These are phyloP conservation scores for Tromatobia lineatoria DNA, from an alignment of 2,888 invertebrate genomes.

Conservation along the genomic window DNA sequence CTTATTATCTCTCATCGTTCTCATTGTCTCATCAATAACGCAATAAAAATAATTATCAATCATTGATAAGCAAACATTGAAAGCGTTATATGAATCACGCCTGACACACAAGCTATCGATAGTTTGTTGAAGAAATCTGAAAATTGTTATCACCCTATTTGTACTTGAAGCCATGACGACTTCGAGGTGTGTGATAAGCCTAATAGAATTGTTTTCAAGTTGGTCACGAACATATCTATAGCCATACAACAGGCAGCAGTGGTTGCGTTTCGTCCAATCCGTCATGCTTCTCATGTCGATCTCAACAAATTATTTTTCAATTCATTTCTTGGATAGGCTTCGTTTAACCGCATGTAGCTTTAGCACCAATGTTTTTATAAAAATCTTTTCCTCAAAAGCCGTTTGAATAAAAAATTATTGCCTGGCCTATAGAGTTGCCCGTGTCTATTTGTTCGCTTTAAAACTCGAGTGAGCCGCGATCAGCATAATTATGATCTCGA, in stretches of 20 bases:
- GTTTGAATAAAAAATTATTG: neutral
- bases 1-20: no score
- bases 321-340: neutral
- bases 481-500: slow-evolving; percentile 62
- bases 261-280: slow-evolving; percentile 21
- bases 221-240: neutral
- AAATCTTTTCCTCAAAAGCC: neutral
- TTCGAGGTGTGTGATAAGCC: slow-evolving; percentile 15
- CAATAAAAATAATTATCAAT: no score
- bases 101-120: slow-evolving; percentile 4
- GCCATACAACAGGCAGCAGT: neutral
- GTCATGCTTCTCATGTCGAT: slow-evolving; percentile 1
- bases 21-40: no score
- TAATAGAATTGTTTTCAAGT: slow-evolving; percentile 31
- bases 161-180: slow-evolving; percentile 14
- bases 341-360: neutral
- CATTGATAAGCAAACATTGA: no score
- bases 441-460: slow-evolving; percentile 50
- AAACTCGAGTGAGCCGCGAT: slow-evolving; percentile 29
- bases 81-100: slow-evolving; percentile 29
- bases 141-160: slow-evolving; percentile 16
- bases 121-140: neutral
- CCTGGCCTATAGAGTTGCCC: neutral
- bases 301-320: neutral
- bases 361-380: neutral